Conservation (phyloP, 37 sponge, comb jelly and placozoan species). For the Aplysina aerophoba region DNA sequence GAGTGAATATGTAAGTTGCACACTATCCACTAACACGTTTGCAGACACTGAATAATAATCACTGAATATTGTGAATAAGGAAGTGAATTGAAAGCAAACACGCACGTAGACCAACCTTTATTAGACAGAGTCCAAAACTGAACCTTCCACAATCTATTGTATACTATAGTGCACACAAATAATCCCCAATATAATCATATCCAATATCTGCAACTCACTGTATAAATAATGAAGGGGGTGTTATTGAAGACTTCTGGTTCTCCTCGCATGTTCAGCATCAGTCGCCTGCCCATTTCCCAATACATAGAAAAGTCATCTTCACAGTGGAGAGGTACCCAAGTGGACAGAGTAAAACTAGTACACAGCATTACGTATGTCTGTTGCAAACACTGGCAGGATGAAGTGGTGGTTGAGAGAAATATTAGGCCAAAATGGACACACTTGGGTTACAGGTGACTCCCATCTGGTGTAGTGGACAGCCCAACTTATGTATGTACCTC, state of each 20-base stretch:
- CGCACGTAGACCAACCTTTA: not conserved
- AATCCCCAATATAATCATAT: not conserved
- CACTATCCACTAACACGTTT: too few species aligned
- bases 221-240: constrained; percentile 82
- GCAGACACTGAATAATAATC: too few species aligned
- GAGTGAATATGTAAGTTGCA: too few species aligned
- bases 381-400: not conserved
- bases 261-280: constrained; percentile 74
- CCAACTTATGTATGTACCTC: too few species aligned
- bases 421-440: not conserved
- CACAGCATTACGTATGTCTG: not conserved
- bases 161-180: not conserved
- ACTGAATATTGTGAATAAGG: too few species aligned
- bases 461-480: too few species aligned
- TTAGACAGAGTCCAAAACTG: not conserved
- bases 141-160: too few species aligned
- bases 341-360: constrained; percentile 7
- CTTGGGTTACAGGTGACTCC: too few species aligned
- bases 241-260: constrained; percentile 64
- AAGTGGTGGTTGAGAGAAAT: not conserved
- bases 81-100: not conserved
- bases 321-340: not conserved
- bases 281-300: constrained; percentile 79
- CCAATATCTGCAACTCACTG: constrained; percentile 28
- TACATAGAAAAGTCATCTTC: constrained; percentile 78